phyloP scores from a whole-genome alignment of 1,140 invertebrate genomes.

The Anastrepha obliqua region DNA sequence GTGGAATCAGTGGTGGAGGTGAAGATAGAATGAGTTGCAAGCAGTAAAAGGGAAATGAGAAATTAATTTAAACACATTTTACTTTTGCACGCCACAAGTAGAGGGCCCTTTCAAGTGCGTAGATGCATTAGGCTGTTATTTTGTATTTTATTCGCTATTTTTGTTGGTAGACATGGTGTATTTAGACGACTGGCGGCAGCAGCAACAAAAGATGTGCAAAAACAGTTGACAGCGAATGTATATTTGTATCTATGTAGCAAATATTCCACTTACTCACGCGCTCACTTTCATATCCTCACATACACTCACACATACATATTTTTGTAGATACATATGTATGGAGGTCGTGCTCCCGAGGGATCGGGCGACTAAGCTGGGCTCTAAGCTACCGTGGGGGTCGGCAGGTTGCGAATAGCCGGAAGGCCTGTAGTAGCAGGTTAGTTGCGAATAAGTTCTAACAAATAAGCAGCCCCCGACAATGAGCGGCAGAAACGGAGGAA shows the following conservation, averaged over 20 bases:
- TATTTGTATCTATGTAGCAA: not conserved
- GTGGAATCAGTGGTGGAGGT: not conserved
- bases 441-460: too few species aligned
- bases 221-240: not conserved
- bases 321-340: not conserved
- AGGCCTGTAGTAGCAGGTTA: too few species aligned
- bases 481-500: too few species aligned
- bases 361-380: too few species aligned
- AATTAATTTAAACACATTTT: not conserved
- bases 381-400: too few species aligned
- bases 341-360: too few species aligned
- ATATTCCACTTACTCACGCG: not conserved
- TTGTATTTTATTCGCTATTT: not conserved
- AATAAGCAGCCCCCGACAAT: too few species aligned
- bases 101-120: not conserved
- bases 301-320: not conserved
- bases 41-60: not conserved
- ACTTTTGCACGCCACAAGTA: not conserved
- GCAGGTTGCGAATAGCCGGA: too few species aligned
- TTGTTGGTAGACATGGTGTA: not conserved
- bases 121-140: not conserved
- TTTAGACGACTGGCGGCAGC: not conserved
- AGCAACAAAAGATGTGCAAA: not conserved
- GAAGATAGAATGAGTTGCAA: not conserved
- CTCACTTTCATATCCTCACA: too few species aligned